These are phyloP conservation scores for Melanotaenia pygmaea DNA, from an alignment of 2,797 vertebrate species.

Conservation along the genomic window DNA sequence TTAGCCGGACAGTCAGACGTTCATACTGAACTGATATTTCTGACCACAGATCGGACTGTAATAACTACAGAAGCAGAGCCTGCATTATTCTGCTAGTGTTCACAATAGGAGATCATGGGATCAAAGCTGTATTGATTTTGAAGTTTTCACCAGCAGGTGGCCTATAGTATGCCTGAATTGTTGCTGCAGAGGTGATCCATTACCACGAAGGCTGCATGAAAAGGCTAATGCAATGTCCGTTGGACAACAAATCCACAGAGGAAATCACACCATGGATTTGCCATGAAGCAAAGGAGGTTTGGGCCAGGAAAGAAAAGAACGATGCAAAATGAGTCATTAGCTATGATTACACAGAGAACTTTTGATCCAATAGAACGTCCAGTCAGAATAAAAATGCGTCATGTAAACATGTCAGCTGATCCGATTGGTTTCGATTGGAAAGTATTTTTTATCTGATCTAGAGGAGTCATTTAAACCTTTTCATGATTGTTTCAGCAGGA, in stretches of 20 bases:
- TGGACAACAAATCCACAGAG: slow-evolving; percentile 56
- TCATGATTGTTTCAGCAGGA: no score
- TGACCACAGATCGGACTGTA: slow-evolving; percentile 51
- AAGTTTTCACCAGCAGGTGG: slow-evolving; percentile 46
- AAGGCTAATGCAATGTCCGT: slow-evolving; percentile 50
- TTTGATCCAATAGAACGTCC: no score
- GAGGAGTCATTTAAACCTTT: no score
- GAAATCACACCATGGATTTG: slow-evolving; percentile 62
- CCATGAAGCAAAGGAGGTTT: slow-evolving; percentile 61
- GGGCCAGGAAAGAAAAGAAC: slow-evolving; percentile 46
- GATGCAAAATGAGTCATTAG: slow-evolving; percentile 45
- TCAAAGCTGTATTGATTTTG: slow-evolving; percentile 36
- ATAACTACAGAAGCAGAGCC: slow-evolving; percentile 44
- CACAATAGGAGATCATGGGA: slow-evolving; percentile 35
- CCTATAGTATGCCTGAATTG: slow-evolving; percentile 53
- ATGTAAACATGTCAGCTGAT: no score
- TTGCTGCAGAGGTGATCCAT: slow-evolving; percentile 48
- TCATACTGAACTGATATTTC: slow-evolving; percentile 49
- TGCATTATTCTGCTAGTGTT: slow-evolving; percentile 36
- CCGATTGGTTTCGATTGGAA: no score
- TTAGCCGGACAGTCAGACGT: slow-evolving; percentile 45
- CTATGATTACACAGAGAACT: background rate
- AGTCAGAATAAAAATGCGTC: no score
- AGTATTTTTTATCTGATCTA: no score
- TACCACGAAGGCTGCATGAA: slow-evolving; percentile 52